Base-by-base conservation (phyloP, 2,888 invertebrate genomes). In the Netelia melanura region DNA sequence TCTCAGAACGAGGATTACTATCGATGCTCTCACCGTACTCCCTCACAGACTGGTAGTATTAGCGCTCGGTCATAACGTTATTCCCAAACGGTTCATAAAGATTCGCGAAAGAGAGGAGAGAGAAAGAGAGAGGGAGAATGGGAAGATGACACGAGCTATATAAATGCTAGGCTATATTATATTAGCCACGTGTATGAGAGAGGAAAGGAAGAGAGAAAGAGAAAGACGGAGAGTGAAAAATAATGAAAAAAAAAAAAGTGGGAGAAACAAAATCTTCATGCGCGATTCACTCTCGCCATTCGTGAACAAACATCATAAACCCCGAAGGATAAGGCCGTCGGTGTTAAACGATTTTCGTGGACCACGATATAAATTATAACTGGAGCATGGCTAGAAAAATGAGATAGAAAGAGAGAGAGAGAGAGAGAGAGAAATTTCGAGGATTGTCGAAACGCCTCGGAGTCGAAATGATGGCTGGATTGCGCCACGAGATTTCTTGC, bases 241-340 rank as follows among this genome's bases (percentile, higher is more conserved):
- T 58, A 71, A 48, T 30, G 23, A 56, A 62, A 43, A 25, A n/a
- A 21, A 21, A 21, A 21, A 21, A 52, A 38, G 71, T 61, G 54
- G 6, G 52, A 48, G 64, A 68, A 21, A 54, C 30, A 44, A 76
- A 56, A 74, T 68, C 64, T 74, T 62, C 77, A 64, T 23, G 77
- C 21, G 43, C 70, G 74, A 84, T 77, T 84, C 78, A 81, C 78
- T 77, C 75, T 78, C 70, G 75, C 74, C 62, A 74, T 52, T 78
- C 75, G 76, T 76, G 77, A 81, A 86, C 83, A 86, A 87, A 87
- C 86, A 84, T 89, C 88, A 79, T 88, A 89, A 88, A 89, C 87
- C 80, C 82, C 64, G 64, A 72, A 87, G 88, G 86, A 88, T 88
- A 88, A 85, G 81, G 75, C 74, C 61, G 54, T 81, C 11, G 81